Percentiles rank a stretch among this genome's conserved stretches.
phyloP scores from a whole-genome alignment of 2,888 invertebrate species.

The Pristionchus fissidentatus region DNA sequence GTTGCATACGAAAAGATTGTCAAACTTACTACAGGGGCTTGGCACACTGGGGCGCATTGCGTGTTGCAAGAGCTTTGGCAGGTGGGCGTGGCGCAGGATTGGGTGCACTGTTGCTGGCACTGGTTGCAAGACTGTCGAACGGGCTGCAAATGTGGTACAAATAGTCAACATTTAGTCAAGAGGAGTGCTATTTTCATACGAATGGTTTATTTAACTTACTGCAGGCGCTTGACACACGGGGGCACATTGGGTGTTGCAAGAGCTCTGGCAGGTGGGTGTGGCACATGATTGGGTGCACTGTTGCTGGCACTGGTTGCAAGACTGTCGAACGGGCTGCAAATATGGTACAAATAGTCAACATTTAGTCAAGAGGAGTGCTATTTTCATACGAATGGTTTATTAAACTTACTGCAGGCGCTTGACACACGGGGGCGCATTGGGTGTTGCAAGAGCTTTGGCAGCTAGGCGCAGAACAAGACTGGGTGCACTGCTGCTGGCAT shows the following conservation, averaged over 20 bases:
- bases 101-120: slow-evolving; percentile 21
- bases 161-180: neutral
- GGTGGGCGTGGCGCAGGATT: neutral
- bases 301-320: neutral
- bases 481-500: neutral
- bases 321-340: slow-evolving; percentile 18
- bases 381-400: neutral
- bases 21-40: neutral
- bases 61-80: neutral
- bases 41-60: neutral
- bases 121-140: slow-evolving; percentile 3
- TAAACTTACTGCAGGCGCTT: neutral
- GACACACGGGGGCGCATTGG: neutral
- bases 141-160: neutral
- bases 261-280: neutral
- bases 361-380: neutral
- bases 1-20: neutral
- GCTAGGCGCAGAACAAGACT: neutral
- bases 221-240: neutral
- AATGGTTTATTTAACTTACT: neutral
- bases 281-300: neutral
- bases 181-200: no score
- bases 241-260: neutral
- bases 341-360: neutral
- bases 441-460: neutral